These are phyloP conservation scores for Malthinus seriepunctatus DNA, from an alignment of 2,888 invertebrate species.

Conservation along the genomic window DNA sequence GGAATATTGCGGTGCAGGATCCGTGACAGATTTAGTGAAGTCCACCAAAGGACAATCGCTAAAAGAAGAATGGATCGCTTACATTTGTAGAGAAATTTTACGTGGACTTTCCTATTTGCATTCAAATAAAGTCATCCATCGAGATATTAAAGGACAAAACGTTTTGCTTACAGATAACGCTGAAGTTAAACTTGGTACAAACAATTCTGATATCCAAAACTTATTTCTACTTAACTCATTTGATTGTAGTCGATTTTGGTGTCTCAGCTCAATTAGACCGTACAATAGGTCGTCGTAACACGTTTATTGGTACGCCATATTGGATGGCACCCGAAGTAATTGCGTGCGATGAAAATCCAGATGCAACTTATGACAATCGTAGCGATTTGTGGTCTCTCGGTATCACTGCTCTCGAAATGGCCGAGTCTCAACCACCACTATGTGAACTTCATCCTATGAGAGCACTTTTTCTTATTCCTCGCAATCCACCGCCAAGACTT, in stretches of 20 bases:
- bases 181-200: slow-evolving; percentile 92
- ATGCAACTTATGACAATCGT: slow-evolving; percentile 98
- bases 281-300: slow-evolving; percentile 98
- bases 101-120: slow-evolving; percentile 97
- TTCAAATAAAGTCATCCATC: slow-evolving; percentile 98
- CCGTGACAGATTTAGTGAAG: slow-evolving; percentile 98
- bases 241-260: slow-evolving; percentile 88
- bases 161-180: slow-evolving; percentile 99
- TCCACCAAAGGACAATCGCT: slow-evolving; percentile 97
- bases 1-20: slow-evolving; percentile 99
- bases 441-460: slow-evolving; percentile 99
- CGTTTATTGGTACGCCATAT: slow-evolving; percentile 97
- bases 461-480: slow-evolving; percentile 96
- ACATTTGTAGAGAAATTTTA: slow-evolving; percentile 95
- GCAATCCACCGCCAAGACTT: slow-evolving; percentile 96
- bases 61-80: slow-evolving; percentile 99
- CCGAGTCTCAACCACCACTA: slow-evolving; percentile 97
- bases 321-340: slow-evolving; percentile 99
- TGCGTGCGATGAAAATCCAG: slow-evolving; percentile 99
- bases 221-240: slow-evolving; percentile 30
- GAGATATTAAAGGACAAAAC: slow-evolving; percentile 99
- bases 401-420: slow-evolving; percentile 99
- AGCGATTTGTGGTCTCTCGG: slow-evolving; percentile 91
- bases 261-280: slow-evolving; percentile 99
- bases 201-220: no score